Evolutionary conservation across 2,797 vertebrate genomes (phyloP), one percentile per base, ranked within the genome.

Genomic region (Enteromius argenteus): DNA sequence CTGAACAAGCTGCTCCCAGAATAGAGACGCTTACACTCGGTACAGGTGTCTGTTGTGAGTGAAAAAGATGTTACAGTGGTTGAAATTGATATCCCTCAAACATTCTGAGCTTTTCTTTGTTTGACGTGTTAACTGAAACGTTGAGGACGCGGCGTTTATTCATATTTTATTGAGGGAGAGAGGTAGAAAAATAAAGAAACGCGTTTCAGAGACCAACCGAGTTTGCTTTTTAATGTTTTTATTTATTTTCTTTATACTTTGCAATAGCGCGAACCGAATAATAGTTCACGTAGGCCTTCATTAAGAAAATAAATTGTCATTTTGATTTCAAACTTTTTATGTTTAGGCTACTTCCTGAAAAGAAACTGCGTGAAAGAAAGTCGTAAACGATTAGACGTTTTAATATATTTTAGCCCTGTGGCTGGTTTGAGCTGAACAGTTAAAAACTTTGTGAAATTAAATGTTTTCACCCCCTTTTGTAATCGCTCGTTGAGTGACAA

Each of bases 1-100:
- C 80, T 79, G 14, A 79, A 76, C 77, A 17, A 79, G 30, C 42
- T 51, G 62, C 44, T 60, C 51, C 68, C 19, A 46, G 39, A 66
- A 66, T 39, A 75, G 44, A 32, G 60, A 32, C 13, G 30, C 42
- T 51, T 30, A 42, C 17, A 64, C 56, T 37, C 4, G 39, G 17
- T 23, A 44, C 11, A 67, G 15, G 80, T 64, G 42, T 66, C 32
- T 49, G 6, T 74, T 62, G 1, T 74, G 30, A 49, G 5, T 37
- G 14, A 39, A 67, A 37, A 79, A 30, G n/a, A 37, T 35, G 42
- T 23, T 64, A 8, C 27, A 35, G 30, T 73, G 42, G 58, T 46
- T 56, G 15, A 11, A 32, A 74, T 35, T 27, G 5, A 75, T 42
- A 21, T 37, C 23, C 27, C 14, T 64, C 39, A 32, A 49, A 60